A percentile compares a stretch with the other conserved stretches of the same genome.
These are phyloP conservation scores for Oryzias sinensis DNA, from an alignment of 2,797 vertebrate species.

Conservation along the genomic window DNA sequence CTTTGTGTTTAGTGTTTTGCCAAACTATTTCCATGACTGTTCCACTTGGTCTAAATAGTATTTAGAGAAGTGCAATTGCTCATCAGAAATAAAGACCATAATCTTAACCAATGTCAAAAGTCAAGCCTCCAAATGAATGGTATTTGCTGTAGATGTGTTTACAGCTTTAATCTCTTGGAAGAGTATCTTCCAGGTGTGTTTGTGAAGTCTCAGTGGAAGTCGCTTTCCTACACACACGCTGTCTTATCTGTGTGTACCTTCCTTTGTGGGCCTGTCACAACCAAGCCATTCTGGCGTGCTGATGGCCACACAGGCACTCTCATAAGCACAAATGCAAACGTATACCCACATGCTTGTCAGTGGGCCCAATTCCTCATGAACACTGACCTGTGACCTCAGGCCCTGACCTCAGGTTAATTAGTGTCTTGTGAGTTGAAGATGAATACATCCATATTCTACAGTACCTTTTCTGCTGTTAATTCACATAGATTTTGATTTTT, in stretches of 20 bases:
- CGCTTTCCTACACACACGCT: slow-evolving; percentile 39
- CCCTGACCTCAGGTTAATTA: slow-evolving; percentile 43
- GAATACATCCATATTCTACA: slow-evolving; percentile 38
- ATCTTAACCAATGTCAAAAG: slow-evolving; percentile 34
- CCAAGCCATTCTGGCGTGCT: slow-evolving; percentile 27
- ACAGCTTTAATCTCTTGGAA: slow-evolving; percentile 49
- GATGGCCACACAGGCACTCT: slow-evolving; percentile 60
- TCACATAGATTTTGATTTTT: too few species aligned
- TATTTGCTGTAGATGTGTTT: slow-evolving; percentile 46
- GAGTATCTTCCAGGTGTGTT: slow-evolving; percentile 64
- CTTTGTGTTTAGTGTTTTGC: slow-evolving; percentile 45
- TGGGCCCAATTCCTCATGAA: slow-evolving; percentile 24
- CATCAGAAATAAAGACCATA: slow-evolving; percentile 32
- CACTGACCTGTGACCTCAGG: slow-evolving; percentile 44
- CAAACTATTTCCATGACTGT: slow-evolving; percentile 25
- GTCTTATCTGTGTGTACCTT: slow-evolving; percentile 62
- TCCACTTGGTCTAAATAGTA: slow-evolving; percentile 36
- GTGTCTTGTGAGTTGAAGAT: slow-evolving; percentile 23
- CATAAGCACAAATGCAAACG: slow-evolving; percentile 63
- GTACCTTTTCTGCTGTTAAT: neutral
- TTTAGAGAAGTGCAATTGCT: slow-evolving; percentile 25
- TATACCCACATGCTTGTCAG: slow-evolving; percentile 31
- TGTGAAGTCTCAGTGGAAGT: slow-evolving; percentile 42
- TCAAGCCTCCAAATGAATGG: slow-evolving; percentile 43
- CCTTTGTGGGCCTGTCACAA: slow-evolving; percentile 56